Evolutionary conservation across 2,113 vertebrate genomes (phyloP).

Genomic region (Podilymbus podiceps): DNA sequence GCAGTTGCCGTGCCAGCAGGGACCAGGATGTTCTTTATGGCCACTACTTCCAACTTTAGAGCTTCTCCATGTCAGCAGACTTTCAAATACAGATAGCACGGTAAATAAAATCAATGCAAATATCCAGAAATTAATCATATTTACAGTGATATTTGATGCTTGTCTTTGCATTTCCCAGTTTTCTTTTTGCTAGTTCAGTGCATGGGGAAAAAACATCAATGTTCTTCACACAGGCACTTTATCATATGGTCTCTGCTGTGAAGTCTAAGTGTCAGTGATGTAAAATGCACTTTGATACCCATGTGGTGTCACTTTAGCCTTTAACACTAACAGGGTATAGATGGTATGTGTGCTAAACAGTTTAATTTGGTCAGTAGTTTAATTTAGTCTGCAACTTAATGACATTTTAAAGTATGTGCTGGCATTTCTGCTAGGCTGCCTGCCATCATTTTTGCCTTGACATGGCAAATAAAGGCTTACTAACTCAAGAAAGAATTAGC

Average conservation of each 20-base stretch:
- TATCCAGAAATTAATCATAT: neutral
- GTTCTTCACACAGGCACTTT: neutral
- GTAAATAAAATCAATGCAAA: neutral
- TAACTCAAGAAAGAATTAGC: conserved; percentile 62
- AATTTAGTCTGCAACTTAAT: conserved; percentile 63
- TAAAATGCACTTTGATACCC: neutral
- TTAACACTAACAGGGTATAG: neutral
- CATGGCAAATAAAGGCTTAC: conserved; percentile 65
- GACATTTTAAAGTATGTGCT: conserved; percentile 64
- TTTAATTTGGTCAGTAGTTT: conserved; percentile 72
- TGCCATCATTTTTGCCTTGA: conserved; percentile 68
- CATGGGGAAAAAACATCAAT: accelerated
- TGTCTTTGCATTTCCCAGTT: neutral
- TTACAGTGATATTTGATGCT: neutral
- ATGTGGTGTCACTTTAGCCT: neutral
- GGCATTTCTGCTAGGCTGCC: conserved; percentile 71
- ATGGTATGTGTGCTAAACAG: conserved; percentile 47
- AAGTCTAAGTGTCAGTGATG: neutral
- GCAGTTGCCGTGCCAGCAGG: neutral
- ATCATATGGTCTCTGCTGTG: neutral
- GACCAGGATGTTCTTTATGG: neutral
- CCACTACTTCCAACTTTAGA: neutral
- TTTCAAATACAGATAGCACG: neutral
- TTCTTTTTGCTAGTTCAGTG: neutral
- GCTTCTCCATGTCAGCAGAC: neutral